Evolutionary conservation across 2,888 invertebrate species (phyloP).

Genomic region (Deilephila elpenor): DNA sequence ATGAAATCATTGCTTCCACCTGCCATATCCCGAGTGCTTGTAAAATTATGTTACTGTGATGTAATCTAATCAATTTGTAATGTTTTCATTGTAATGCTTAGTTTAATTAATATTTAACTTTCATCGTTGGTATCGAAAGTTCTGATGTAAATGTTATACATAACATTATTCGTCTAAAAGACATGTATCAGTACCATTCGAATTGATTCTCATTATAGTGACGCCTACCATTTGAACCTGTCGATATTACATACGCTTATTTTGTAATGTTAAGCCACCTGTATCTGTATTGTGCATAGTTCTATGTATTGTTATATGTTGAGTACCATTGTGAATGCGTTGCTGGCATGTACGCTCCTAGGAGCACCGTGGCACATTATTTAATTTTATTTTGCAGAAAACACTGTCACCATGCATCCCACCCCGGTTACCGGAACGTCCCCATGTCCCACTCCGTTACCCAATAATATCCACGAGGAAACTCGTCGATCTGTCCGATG

Average conservation of each 20-base stretch:
- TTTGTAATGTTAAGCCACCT: constrained; percentile 38
- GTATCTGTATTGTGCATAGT: constrained; percentile 47
- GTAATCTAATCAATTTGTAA: constrained; percentile 20
- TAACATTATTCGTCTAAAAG: background rate
- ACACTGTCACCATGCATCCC: constrained; percentile 76
- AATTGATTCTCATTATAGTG: constrained; percentile 24
- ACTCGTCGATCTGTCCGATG: constrained; percentile 75
- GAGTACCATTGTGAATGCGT: constrained; percentile 55
- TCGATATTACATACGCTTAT: constrained; percentile 24
- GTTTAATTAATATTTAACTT: background rate
- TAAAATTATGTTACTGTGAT: constrained; percentile 18
- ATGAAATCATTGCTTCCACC: constrained; percentile 22
- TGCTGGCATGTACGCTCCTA: constrained; percentile 67
- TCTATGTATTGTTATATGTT: constrained; percentile 49
- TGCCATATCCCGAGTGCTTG: constrained; percentile 21
- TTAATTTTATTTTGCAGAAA: constrained; percentile 80
- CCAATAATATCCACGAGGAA: constrained; percentile 78
- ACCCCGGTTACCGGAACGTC: constrained; percentile 80
- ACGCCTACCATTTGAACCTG: constrained; percentile 26
- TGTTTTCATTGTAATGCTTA: constrained; percentile 16
- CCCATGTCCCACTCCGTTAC: constrained; percentile 72
- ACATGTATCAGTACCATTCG: constrained; percentile 22
- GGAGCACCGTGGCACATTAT: constrained; percentile 79
- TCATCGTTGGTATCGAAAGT: constrained; percentile 14
- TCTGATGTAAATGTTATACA: constrained; percentile 20